A percentile compares a stretch with the other conserved stretches of the same genome.
These are phyloP conservation scores for Dinoponera quadriceps DNA, from an alignment of 1,140 invertebrate species.

Conservation along the genomic window DNA sequence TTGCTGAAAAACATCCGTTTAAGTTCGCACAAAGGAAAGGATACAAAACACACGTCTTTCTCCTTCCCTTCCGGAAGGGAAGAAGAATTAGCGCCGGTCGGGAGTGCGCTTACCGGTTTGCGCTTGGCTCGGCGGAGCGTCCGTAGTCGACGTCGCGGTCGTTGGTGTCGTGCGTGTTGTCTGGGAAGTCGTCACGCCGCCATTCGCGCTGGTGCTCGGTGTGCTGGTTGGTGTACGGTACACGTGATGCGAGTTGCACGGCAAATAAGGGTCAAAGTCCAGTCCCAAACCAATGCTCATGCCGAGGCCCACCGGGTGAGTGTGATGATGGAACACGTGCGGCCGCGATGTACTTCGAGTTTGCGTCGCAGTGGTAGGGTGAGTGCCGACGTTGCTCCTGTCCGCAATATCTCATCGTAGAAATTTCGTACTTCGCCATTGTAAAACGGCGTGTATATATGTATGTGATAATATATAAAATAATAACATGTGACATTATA, in stretches of 20 bases:
- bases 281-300: conserved; percentile 81
- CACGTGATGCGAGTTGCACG: conserved; percentile 89
- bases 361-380: conserved; percentile 89
- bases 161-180: conserved; percentile 73
- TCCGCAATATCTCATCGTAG: conserved; percentile 9
- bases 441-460: not conserved
- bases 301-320: conserved; percentile 80
- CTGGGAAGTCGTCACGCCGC: conserved; percentile 67
- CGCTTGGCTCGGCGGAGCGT: conserved; percentile 66
- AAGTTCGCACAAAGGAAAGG: not conserved
- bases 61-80: not conserved
- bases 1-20: conserved; percentile 56
- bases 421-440: not conserved
- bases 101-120: conserved; percentile 64
- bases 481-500: no score
- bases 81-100: not conserved
- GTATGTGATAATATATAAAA: no score
- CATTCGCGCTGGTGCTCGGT: conserved; percentile 59
- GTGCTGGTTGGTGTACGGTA: conserved; percentile 70
- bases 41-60: no score
- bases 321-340: conserved; percentile 86
- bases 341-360: conserved; percentile 89
- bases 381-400: conserved; percentile 87
- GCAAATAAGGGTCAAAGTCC: conserved; percentile 89
- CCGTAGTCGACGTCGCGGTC: conserved; percentile 43